Base-by-base conservation (phyloP, 2,797 vertebrate species). In the Pterois miles region DNA sequence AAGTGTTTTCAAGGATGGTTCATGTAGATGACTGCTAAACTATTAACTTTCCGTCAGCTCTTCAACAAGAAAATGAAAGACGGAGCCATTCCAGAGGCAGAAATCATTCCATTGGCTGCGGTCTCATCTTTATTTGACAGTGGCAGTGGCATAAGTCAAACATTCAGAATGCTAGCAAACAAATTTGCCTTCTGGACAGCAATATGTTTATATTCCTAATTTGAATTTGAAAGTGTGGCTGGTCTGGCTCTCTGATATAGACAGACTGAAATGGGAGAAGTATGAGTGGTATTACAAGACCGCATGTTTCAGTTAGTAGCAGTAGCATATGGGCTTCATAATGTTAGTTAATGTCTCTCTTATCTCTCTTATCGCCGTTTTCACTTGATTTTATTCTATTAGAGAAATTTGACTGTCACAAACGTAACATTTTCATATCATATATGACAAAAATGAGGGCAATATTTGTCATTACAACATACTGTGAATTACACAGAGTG, bases 1-100 rank as follows among this genome's bases (percentile, higher is more conserved):
- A 72, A 92, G 85, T 78, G 46, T 12, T 5, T 38, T 20, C 3
- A 18, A 20, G 12, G 34, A 14, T 7, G 52, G 20, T 16, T 58
- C 50, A 23, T 1, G 3, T 8, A 14, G 52, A 43, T 18, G 14
- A 57, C 29, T 20, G 18, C 20, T 4, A 48, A 16, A 20, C 8
- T 11, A 6, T n/a, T 8, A 20, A 54, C 66, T 16, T 16, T 40
- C 6, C 9, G 13, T 29, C 3, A 2, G 66, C 6, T 48, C n/a
- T 12, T 11, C 4, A 64, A 46, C 43, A 46, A 46, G 43, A 46
- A 46, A 46, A 46, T 6, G 22, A 52, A 48, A n/a, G n/a, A 14
- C 20, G 43, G 8, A 38, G 38, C 40, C 7, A 31, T 29, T 46
- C 4, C 5, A 20, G 4, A 10, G 9, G n/a, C 48, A 40, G 22